These are phyloP conservation scores for Steromphala cineraria DNA, from an alignment of 2,888 invertebrate species.

Conservation along the genomic window DNA sequence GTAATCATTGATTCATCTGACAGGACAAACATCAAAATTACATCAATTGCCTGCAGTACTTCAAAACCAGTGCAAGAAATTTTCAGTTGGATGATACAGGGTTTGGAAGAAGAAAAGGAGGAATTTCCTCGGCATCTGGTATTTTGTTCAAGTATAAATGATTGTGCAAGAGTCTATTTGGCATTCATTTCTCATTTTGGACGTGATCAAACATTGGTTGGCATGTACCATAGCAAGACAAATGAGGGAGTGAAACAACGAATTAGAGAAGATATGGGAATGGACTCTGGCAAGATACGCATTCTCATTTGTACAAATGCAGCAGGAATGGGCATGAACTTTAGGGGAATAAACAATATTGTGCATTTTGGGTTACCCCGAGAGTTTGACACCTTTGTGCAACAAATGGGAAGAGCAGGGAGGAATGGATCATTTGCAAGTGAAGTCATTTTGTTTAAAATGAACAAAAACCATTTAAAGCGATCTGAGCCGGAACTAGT, in stretches of 20 bases:
- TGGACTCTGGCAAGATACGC: neutral
- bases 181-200: too few relatives aligned
- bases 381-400: constrained; percentile 40
- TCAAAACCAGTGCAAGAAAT: neutral
- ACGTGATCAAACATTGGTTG: too few relatives aligned
- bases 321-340: constrained; percentile 1
- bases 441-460: constrained; percentile 36
- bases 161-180: too few relatives aligned
- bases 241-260: neutral
- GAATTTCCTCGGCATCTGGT: too few relatives aligned
- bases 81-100: neutral
- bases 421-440: constrained; percentile 32
- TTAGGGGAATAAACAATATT: constrained; percentile 15
- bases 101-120: neutral
- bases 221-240: neutral
- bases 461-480: constrained; percentile 32
- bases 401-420: neutral
- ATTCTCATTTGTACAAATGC: constrained; percentile 6
- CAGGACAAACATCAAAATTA: neutral
- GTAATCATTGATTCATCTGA: neutral
- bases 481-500: constrained; percentile 27
- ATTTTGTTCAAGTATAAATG: too few relatives aligned
- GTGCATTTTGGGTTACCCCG: constrained; percentile 34
- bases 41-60: neutral
- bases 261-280: neutral